Conservation (phyloP, 1,140 invertebrate genomes). For the Sycobia sp. region DNA sequence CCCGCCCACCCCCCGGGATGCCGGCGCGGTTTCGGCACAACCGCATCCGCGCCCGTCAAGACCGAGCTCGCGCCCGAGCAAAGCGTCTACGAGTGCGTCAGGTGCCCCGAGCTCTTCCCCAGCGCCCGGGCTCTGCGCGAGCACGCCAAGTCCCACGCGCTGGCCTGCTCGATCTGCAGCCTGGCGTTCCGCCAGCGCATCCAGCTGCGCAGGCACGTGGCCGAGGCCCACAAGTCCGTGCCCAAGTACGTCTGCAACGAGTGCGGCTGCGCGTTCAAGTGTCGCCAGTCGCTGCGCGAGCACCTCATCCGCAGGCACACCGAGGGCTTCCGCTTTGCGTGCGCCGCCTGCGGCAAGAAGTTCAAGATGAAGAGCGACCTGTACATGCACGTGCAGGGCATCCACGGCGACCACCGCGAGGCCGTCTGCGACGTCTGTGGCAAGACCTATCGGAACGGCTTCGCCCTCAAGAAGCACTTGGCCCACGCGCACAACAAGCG, state of each 20-base stretch:
- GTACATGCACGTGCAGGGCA: constrained; percentile 40
- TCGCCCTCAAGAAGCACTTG: constrained; percentile 49
- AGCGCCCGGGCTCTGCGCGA: background rate
- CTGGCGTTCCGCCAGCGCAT: background rate
- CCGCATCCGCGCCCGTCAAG: too few species aligned
- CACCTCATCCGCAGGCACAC: constrained; percentile 42
- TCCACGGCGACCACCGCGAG: constrained; percentile 43
- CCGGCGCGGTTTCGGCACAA: too few species aligned
- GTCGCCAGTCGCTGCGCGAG: constrained; percentile 22
- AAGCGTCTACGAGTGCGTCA: background rate
- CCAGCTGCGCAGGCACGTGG: background rate
- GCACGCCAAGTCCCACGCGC: background rate
- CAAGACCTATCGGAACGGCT: constrained; percentile 57
- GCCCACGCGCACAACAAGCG: constrained; percentile 47
- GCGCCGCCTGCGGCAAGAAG: constrained; percentile 51
- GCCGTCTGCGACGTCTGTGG: constrained; percentile 61
- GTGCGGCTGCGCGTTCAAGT: constrained; percentile 28
- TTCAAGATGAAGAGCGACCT: constrained; percentile 54
- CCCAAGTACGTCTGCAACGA: constrained; percentile 24
- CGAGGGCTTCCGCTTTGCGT: constrained; percentile 44
- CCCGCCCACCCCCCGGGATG: too few species aligned
- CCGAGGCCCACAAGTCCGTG: background rate
- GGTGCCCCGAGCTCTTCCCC: background rate
- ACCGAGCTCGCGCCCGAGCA: too few species aligned
- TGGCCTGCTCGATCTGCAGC: background rate